phyloP scores from a whole-genome alignment of 1,140 invertebrate species.

The Drosophila bifasciata region DNA sequence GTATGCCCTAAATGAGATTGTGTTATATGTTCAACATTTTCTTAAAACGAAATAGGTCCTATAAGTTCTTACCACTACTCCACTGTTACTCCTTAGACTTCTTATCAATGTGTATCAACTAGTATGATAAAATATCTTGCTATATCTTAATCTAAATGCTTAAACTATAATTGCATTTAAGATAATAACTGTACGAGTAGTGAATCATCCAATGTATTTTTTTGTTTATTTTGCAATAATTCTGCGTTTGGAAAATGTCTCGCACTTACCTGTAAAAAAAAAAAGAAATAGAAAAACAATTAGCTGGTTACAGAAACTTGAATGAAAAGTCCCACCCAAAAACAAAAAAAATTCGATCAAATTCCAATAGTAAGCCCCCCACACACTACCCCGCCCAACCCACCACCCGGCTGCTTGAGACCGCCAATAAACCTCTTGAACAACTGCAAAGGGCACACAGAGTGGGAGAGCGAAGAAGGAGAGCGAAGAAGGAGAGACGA shows the following conservation, averaged over 20 bases:
- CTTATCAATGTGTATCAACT: no score
- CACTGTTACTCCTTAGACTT: no score
- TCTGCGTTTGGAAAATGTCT: constrained; percentile 5
- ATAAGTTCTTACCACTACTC: no score
- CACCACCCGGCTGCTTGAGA: neutral
- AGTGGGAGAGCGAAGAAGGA: neutral
- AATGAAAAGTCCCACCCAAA: constrained; percentile 15
- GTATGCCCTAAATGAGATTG: no score
- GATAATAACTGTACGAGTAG: no score
- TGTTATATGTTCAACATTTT: no score
- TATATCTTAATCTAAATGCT: no score
- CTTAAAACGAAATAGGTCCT: no score
- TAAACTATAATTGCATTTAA: no score
- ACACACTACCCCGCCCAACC: no score
- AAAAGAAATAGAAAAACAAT: constrained; percentile 50
- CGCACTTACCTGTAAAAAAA: constrained; percentile 45
- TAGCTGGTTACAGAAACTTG: constrained; percentile 29
- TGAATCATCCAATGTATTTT: no score
- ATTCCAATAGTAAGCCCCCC: neutral
- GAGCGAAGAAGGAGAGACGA: constrained; percentile 17
- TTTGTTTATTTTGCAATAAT: constrained; percentile 2
- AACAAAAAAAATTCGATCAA: constrained; percentile 29
- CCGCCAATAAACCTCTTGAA: constrained; percentile 35
- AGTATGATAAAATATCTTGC: no score
- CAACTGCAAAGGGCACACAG: constrained; percentile 21